Evolutionary conservation across 92 coral and sea anemone species (phyloP), one percentile per base, ranked within the genome.

Genomic region (Meandrina meandrites): DNA sequence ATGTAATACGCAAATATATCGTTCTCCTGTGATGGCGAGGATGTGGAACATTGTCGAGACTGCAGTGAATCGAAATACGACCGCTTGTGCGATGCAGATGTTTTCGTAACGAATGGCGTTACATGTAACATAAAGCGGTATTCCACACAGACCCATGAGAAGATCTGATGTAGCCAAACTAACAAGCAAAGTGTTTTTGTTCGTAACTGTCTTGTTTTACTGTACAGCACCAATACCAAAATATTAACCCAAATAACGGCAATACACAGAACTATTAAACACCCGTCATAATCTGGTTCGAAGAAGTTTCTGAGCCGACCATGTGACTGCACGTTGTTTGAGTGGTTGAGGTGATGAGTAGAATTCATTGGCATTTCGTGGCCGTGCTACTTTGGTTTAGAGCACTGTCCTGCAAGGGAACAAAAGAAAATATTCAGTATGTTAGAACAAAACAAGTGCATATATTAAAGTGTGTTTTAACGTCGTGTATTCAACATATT

Each of bases 11-110:
- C 96, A 92, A 74, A 96, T 80, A 79, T 96, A 96, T 24, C 98
- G 86, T 60, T 96, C 98, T 27, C 91, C 89, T 21, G 98, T 96
- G 27, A 96, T 91, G 34, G 97, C 98, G 54, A 96, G 86, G 56
- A 96, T 96, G 69, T 96, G 98, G 69, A 93, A 93, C 83, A 96
- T 96, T 66, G 98, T 96, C 19, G 98, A 96, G 69, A 93, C 94
- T 64, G 98, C 98, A 75, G 86, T 87, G 40, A 93, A 88, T 4
- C 98, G 93, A 71, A 94, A 96, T 27, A 91, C 74, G 40, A 87
- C 92, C 18, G 76, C 92, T 24, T 97, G 92, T 19, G 92, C 85
- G 42, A 96, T 78, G 69, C 98, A 96, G 18, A 96, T 37, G 15
- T 89, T 69, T 31, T 79, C 76, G 32, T 75, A 15, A 62, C 18